phyloP scores from a whole-genome alignment of 1,140 invertebrate species.

The Samia ricini region DNA sequence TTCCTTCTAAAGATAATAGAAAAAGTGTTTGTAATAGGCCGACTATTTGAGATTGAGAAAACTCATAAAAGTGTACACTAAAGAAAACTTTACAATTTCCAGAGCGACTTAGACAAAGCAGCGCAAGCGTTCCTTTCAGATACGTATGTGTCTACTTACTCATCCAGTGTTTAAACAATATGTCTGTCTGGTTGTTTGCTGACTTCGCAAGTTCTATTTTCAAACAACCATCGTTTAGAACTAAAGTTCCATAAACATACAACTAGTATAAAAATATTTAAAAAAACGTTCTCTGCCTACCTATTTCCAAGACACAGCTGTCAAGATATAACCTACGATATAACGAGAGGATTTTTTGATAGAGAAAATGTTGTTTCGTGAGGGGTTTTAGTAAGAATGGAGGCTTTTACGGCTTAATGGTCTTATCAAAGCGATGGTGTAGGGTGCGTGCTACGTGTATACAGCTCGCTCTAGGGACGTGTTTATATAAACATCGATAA shows the following conservation, averaged over 20 bases:
- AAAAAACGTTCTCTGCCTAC: background rate
- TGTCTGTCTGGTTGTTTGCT: background rate
- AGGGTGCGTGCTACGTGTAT: background rate
- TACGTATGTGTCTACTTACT: background rate
- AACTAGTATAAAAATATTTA: too few species aligned
- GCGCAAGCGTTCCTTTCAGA: background rate
- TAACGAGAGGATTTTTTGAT: background rate
- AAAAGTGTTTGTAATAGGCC: too few species aligned
- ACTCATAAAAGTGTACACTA: background rate
- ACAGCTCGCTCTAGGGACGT: background rate
- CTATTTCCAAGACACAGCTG: background rate
- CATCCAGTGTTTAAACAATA: background rate
- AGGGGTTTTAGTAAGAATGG: constrained; percentile 12
- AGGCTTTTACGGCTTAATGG: constrained; percentile 22
- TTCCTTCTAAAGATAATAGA: too few species aligned
- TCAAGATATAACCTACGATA: background rate
- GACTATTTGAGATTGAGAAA: background rate
- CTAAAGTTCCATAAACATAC: too few species aligned
- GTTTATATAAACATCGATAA: background rate
- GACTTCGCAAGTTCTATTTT: background rate
- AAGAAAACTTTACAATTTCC: background rate
- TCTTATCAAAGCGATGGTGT: background rate
- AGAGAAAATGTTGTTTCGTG: constrained; percentile 11
- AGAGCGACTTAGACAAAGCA: background rate
- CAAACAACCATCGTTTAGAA: too few species aligned